Conservation (phyloP, 2,797 vertebrate species). For the Pyrocephalus nanus region DNA sequence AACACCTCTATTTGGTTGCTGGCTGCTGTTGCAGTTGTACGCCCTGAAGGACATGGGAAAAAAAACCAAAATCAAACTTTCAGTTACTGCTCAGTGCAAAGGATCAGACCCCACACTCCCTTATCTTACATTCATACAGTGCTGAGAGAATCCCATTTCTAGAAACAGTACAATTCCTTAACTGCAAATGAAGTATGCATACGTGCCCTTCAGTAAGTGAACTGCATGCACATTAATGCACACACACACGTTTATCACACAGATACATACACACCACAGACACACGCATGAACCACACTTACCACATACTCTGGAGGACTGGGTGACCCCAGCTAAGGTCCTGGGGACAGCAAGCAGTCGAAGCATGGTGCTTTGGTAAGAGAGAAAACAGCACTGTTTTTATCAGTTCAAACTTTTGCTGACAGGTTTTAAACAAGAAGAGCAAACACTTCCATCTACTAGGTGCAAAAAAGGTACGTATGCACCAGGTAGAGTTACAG, state of each 20-base stretch:
- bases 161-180: accelerated
- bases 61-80: background rate
- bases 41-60: conserved; percentile 66
- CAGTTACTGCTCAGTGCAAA: background rate
- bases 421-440: background rate
- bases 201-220: accelerated
- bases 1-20: conserved; percentile 95
- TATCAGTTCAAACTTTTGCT: background rate
- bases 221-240: accelerated
- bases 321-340: conserved; percentile 73
- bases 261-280: too few relatives aligned
- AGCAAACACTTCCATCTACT: background rate
- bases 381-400: background rate
- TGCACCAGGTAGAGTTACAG: accelerated
- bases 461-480: accelerated
- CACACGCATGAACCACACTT: background rate
- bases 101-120: accelerated
- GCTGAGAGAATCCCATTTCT: background rate
- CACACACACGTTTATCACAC: background rate
- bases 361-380: conserved; percentile 79
- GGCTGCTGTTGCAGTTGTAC: conserved; percentile 80
- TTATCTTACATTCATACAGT: background rate
- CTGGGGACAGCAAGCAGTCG: conserved; percentile 78
- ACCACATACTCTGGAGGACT: conserved; percentile 77
- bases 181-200: accelerated